A percentile compares a stretch with the other conserved stretches of the same genome.
Evolutionary conservation across 2,113 vertebrate species (phyloP).

Genomic region (Notothenia coriiceps): DNA sequence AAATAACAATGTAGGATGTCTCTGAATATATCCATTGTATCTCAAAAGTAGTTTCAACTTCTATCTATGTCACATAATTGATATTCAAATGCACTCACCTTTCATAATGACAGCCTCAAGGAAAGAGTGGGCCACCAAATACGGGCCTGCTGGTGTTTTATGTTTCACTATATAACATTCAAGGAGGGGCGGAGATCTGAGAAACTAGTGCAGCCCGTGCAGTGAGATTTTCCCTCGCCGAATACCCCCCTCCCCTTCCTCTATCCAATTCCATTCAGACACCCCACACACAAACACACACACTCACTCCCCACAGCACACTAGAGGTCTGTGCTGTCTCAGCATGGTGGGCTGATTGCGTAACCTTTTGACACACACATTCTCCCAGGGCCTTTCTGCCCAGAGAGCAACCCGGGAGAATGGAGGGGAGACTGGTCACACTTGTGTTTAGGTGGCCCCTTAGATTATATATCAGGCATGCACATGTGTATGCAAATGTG

Average conservation of each 20-base stretch:
- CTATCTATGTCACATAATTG: background rate
- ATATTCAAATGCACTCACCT: conserved; percentile 71
- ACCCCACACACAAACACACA: conserved; percentile 38
- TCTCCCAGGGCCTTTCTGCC: conserved; percentile 66
- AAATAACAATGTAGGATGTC: background rate
- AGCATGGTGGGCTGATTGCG: conserved; percentile 77
- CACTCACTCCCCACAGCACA: conserved; percentile 65
- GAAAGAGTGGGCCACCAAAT: conserved; percentile 44
- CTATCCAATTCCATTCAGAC: conserved; percentile 71
- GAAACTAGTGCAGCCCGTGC: conserved; percentile 53
- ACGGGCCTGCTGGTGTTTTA: conserved; percentile 44
- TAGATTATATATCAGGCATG: background rate
- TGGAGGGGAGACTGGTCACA: conserved; percentile 18
- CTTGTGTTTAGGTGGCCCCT: conserved; percentile 5
- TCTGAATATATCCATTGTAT: background rate
- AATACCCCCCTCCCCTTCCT: conserved; percentile 35
- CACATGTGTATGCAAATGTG: background rate
- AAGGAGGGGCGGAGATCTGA: conserved; percentile 63
- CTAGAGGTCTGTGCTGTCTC: conserved; percentile 78
- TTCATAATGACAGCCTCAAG: conserved; percentile 63
- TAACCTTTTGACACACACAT: conserved; percentile 81
- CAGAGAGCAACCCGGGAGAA: conserved; percentile 43
- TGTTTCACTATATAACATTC: conserved; percentile 67
- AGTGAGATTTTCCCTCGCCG: conserved; percentile 65
- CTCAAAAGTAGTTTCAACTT: background rate